phyloP scores from a whole-genome alignment of 2,113 vertebrate genomes.

The Lepisosteus osseus region DNA sequence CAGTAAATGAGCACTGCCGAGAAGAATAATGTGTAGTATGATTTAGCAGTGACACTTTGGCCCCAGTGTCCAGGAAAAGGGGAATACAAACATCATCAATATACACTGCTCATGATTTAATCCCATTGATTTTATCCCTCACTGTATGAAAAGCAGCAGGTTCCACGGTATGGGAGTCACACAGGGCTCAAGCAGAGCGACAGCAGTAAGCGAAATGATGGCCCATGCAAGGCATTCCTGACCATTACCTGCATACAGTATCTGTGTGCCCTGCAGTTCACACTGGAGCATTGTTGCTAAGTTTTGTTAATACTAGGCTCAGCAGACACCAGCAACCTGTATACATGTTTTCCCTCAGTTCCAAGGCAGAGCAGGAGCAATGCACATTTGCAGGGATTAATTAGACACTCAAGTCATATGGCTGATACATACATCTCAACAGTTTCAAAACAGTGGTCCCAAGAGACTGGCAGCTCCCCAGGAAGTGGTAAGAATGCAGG shows the following conservation, averaged over 20 bases:
- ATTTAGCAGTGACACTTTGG: slow-evolving; percentile 8
- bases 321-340: slow-evolving; percentile 1
- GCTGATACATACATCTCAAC: slow-evolving; percentile 1
- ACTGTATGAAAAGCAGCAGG: background rate
- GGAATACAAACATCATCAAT: background rate
- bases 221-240: background rate
- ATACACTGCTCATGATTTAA: slow-evolving; percentile 9
- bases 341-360: slow-evolving; percentile 6
- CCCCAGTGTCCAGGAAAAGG: slow-evolving; percentile 4
- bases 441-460: background rate
- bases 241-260: slow-evolving; percentile 2
- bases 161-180: background rate
- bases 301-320: background rate
- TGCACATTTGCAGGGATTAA: slow-evolving; percentile 1
- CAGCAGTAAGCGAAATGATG: background rate
- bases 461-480: background rate
- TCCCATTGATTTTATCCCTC: background rate
- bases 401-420: background rate
- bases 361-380: slow-evolving; percentile 7
- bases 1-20: background rate
- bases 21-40: slow-evolving; percentile 2
- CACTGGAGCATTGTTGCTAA: background rate
- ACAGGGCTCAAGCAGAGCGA: background rate
- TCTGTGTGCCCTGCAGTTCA: background rate
- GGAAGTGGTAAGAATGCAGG: background rate